These are phyloP conservation scores for Ficedula albicollis DNA, from an alignment of 2,797 vertebrate species.

Conservation along the genomic window DNA sequence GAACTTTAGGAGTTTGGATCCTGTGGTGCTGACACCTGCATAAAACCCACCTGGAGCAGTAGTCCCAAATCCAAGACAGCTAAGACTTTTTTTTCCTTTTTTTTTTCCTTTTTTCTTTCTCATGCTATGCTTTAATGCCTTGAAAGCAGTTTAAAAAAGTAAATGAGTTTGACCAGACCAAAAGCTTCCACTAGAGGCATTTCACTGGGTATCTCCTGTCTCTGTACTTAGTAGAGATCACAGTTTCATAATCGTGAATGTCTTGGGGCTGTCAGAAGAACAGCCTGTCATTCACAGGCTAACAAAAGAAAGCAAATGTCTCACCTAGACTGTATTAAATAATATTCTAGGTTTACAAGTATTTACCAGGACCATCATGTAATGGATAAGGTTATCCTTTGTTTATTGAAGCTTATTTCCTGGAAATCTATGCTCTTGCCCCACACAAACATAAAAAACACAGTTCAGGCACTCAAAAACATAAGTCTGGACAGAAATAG, in stretches of 20 bases:
- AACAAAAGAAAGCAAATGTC: neutral
- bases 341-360: neutral
- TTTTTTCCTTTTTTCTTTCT: neutral
- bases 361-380: neutral
- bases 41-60: neutral
- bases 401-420: neutral
- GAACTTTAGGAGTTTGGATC: conserved; percentile 3
- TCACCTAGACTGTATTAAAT: neutral
- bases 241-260: neutral
- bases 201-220: neutral
- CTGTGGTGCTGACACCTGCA: neutral
- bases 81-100: neutral
- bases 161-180: neutral
- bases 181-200: conserved; percentile 14
- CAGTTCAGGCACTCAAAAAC: neutral
- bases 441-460: neutral
- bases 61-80: neutral
- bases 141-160: neutral
- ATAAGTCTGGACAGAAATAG: neutral
- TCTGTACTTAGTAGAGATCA: neutral
- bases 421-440: neutral
- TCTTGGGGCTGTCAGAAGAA: neutral
- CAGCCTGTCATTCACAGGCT: neutral
- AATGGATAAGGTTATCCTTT: neutral
- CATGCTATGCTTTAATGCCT: neutral